Percentiles rank a stretch among this genome's conserved stretches.
Conservation (phyloP, 2,888 invertebrate species). For the Charanyca ferruginea region DNA sequence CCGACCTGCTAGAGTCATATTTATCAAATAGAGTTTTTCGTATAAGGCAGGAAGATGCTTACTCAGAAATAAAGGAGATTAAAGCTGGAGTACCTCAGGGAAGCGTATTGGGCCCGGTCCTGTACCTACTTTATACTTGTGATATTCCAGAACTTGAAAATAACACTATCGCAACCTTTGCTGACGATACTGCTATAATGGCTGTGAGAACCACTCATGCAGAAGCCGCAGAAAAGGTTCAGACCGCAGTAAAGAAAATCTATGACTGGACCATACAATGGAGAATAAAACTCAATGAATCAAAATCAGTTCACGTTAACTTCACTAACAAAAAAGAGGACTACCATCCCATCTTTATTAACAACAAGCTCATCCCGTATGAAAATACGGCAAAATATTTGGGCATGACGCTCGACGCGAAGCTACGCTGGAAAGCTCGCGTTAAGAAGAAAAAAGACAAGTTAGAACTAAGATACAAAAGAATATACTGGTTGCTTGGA, state of each 20-base stretch:
- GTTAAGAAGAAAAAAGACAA: neutral
- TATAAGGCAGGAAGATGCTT: neutral
- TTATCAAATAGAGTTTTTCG: neutral
- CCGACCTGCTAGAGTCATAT: neutral
- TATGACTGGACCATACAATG: neutral
- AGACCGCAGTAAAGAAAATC: neutral
- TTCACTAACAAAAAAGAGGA: neutral
- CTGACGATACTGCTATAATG: neutral
- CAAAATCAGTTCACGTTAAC: neutral
- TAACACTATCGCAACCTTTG: too few species aligned
- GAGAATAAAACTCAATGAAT: neutral
- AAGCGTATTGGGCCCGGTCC: too few species aligned
- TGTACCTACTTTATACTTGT: too few species aligned
- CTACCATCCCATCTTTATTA: neutral
- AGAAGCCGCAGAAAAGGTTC: neutral
- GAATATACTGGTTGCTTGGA: neutral
- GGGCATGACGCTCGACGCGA: too few species aligned
- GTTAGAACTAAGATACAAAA: neutral
- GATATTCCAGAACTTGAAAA: too few species aligned
- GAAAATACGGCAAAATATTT: neutral
- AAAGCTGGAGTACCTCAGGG: too few species aligned
- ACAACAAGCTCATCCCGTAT: neutral
- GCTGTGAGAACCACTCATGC: neutral
- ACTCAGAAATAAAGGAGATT: neutral
- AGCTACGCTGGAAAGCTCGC: neutral